Evolutionary conservation across 2,113 vertebrate genomes (phyloP).

Genomic region (Lutjanus erythropterus): DNA sequence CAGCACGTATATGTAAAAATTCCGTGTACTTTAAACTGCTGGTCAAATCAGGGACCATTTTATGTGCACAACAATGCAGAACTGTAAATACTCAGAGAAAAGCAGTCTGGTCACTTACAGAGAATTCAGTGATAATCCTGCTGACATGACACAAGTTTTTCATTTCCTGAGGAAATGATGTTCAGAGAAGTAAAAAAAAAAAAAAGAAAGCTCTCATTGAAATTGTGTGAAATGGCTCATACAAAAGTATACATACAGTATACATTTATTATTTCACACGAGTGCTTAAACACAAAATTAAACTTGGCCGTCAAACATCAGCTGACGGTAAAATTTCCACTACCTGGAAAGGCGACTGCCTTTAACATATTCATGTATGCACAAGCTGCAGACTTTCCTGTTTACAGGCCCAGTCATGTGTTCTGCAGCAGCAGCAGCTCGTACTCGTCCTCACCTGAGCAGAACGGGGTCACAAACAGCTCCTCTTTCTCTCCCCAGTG

Average conservation of each 20-base stretch:
- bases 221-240: too few species aligned
- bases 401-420: slow-evolving; percentile 22
- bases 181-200: too few species aligned
- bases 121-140: too few species aligned
- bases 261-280: background rate
- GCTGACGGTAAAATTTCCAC: background rate
- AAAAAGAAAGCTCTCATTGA: too few species aligned
- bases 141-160: too few species aligned
- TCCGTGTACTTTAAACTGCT: too few species aligned
- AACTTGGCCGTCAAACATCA: background rate
- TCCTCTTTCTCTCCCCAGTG: slow-evolving; percentile 16
- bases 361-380: background rate
- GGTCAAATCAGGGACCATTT: too few species aligned
- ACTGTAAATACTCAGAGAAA: too few species aligned
- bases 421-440: background rate
- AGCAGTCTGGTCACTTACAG: too few species aligned
- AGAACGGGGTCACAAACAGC: background rate
- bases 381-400: slow-evolving; percentile 13
- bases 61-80: too few species aligned
- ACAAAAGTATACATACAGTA: too few species aligned
- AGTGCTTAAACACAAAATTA: background rate
- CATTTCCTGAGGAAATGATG: too few species aligned
- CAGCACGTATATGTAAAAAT: background rate
- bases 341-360: background rate
- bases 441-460: slow-evolving; percentile 23